Percentiles rank a stretch among this genome's conserved stretches.
Conservation (phyloP, 1,140 invertebrate genomes). For the Homalodisca vitripennis region DNA sequence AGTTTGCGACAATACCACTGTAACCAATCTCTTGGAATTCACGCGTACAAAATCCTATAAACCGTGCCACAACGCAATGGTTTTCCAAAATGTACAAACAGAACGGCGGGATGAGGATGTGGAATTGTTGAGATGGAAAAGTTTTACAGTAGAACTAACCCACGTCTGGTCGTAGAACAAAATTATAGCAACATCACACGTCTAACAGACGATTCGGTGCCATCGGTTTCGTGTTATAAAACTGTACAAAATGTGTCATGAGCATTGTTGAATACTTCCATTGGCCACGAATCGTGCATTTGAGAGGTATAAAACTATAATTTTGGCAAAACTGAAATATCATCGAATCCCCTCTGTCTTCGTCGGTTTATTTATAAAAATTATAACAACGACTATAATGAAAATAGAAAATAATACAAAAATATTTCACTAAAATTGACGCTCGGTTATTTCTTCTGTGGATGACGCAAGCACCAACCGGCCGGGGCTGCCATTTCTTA, state of each 20-base stretch:
- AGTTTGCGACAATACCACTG: background rate
- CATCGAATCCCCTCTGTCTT: background rate
- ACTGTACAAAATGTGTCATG: background rate
- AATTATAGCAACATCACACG: background rate
- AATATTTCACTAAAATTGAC: slow-evolving; percentile 23
- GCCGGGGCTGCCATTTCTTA: slow-evolving; percentile 18
- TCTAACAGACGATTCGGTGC: background rate
- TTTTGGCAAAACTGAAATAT: background rate
- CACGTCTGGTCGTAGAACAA: background rate
- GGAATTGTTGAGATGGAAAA: background rate
- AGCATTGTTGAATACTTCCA: background rate
- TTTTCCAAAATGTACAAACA: background rate
- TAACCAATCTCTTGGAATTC: no score
- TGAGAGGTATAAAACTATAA: background rate
- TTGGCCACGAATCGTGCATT: background rate
- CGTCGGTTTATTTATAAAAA: background rate
- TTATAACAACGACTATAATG: background rate
- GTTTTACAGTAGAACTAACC: slow-evolving; percentile 20
- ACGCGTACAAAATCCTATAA: no score
- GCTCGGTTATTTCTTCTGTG: slow-evolving; percentile 22
- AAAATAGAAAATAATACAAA: slow-evolving; percentile 18
- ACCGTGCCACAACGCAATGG: no score
- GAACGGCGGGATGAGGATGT: background rate
- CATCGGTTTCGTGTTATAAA: background rate
- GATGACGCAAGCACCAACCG: background rate